Evolutionary conservation across 2,113 vertebrate genomes (phyloP), one percentile per base, ranked within the genome.

Genomic region (Neoarius graeffei): DNA sequence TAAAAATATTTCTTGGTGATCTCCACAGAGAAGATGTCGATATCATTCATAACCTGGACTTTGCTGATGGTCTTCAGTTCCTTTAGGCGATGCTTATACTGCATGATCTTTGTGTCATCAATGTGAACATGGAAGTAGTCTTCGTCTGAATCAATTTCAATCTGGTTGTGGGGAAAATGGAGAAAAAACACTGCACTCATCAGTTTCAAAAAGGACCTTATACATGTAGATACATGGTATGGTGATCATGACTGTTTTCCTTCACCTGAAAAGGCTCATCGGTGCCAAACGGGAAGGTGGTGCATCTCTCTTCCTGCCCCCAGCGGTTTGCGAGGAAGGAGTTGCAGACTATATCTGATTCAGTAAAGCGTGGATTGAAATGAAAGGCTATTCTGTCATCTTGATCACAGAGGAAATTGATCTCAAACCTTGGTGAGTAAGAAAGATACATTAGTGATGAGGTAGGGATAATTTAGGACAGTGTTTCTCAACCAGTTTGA

Each of bases 191-290:
- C 11, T 3, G 56, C 14, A 7, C 60, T 86, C 20, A 30, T 86
- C 20, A 30, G 23, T 50, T 8, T 60, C 5, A 71, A 35, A 7
- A 20, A 20, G 20, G 35, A 35, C 7, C 13, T 64, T 57, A 56
- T 19, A 19, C 7, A 42, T 66, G 23, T 8, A 23, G 64, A 11
- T 52, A 77, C 60, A 13, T 67, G 4, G 30, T 56, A 48, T 73
- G 15, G 52, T 17, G 20, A 57, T 11, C 0, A 5, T 57, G 14
- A 56, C 1, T 1, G 25, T 79, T 83, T 27, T 35, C 5, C 4
- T 67, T 89, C 94, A 97, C 96, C 96, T 96, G 94, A 64, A 96
- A 97, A 0, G 95, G 95, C 84, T 95, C 93, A 67, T 95, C 94
- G 8, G 91, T 91, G 69, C 66, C 66, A 6, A 97, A 92, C 0